phyloP scores from a whole-genome alignment of 2,888 invertebrate genomes.

The Drosophila phalerata region DNA sequence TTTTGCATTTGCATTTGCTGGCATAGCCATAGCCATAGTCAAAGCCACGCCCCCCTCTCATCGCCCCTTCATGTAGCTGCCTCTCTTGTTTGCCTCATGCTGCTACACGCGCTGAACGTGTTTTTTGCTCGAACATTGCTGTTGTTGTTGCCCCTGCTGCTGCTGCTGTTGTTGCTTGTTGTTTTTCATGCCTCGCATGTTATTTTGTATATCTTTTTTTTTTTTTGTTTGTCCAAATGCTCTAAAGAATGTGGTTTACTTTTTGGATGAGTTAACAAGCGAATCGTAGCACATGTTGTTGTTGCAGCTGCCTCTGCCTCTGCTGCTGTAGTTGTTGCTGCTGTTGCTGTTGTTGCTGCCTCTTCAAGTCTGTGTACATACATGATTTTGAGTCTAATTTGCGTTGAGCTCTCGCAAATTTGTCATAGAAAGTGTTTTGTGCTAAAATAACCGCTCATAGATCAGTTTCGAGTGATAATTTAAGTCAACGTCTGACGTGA shows the following conservation, averaged over 20 bases:
- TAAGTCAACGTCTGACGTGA: slow-evolving; percentile 66
- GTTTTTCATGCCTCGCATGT: slow-evolving; percentile 65
- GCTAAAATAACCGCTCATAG: slow-evolving; percentile 57
- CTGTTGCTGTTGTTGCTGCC: slow-evolving; percentile 30
- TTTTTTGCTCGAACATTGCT: slow-evolving; percentile 55
- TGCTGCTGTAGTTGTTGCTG: slow-evolving; percentile 12
- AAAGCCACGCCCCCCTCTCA: slow-evolving; percentile 30
- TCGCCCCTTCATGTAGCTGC: slow-evolving; percentile 15
- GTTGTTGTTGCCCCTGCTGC: slow-evolving; percentile 29
- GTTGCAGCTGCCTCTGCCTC: slow-evolving; percentile 9
- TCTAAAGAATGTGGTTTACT: slow-evolving; percentile 79
- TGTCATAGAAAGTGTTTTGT: slow-evolving; percentile 74
- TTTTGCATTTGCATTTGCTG: slow-evolving; percentile 73
- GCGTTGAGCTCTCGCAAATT: slow-evolving; percentile 58
- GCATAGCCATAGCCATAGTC: slow-evolving; percentile 23
- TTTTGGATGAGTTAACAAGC: slow-evolving; percentile 83
- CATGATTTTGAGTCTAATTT: slow-evolving; percentile 65
- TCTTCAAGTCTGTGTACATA: slow-evolving; percentile 47
- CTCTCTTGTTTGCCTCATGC: slow-evolving; percentile 47
- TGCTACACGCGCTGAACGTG: slow-evolving; percentile 77
- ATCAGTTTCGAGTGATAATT: slow-evolving; percentile 72
- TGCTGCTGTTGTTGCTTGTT: slow-evolving; percentile 41
- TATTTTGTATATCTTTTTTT: slow-evolving; percentile 49
- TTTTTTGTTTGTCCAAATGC: slow-evolving; percentile 60
- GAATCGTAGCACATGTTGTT: slow-evolving; percentile 55